Base-by-base conservation (phyloP, 2,888 invertebrate genomes). In the Xestia c-nigrum region DNA sequence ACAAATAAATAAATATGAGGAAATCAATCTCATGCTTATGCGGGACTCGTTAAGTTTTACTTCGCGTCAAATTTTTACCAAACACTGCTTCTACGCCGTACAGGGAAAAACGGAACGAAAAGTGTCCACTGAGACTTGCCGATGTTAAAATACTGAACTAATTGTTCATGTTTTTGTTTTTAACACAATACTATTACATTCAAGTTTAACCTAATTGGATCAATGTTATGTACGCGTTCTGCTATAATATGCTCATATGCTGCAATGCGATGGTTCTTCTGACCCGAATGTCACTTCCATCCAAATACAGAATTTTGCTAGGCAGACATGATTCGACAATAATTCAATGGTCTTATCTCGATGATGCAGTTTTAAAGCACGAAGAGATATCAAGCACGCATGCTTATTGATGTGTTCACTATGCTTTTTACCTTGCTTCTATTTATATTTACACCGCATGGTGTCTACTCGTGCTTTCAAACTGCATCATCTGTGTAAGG, bases 191-290 rank as follows among this genome's bases (percentile, higher is more conserved):
- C 31, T 38, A 7, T 19, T n/a, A 72, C 24, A 14, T 55, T 80
- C n/a, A 63, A 72, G 52, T n/a, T 3, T 64, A 64, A 43, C 40
- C n/a, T 68, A 46, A 72, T 55, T 57, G n/a, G 10, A 63, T 31
- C 21, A 38, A 52, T n/a, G 9, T n/a, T 80, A n/a, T 72, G 59
- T 84, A 43, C 67, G 79, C 68, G 16, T 68, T 57, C n/a, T 65
- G 81, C 81, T 85, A 81, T 43, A 47, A 43, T 66, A 43, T 72
- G 14, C 55, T 55, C 21, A 43, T 43, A 43, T 61, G 31, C 38
- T 84, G 12, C 31, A 38, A 38, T 80, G 85, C 81, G 81, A 81
- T 57, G 19, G 59, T 72, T 59, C 16, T 84, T 31, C 6, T 40
- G 24, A 31, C 12, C 38, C 47, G 40, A 46, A 68, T 77, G 46